Evolutionary conservation across 2,888 invertebrate species (phyloP).

Genomic region (Cosmia pyralina): DNA sequence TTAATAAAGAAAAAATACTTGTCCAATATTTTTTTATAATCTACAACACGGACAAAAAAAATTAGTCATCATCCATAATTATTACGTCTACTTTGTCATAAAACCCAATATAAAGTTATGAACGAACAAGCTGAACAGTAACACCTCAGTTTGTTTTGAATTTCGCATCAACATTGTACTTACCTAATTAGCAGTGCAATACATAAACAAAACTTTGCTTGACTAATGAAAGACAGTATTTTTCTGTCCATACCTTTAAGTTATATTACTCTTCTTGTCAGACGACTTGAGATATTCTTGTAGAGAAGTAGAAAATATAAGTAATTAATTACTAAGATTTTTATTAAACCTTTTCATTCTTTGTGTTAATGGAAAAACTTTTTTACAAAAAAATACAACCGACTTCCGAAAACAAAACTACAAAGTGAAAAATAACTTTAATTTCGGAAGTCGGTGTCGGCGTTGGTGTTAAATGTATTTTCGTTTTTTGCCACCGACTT

Average conservation of each 20-base stretch:
- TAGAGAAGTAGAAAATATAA: constrained; percentile 15
- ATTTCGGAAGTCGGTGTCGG: too few relatives aligned
- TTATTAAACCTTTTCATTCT: background rate
- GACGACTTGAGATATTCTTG: constrained; percentile 16
- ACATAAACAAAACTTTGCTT: constrained; percentile 59
- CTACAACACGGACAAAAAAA: too few relatives aligned
- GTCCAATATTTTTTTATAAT: too few relatives aligned
- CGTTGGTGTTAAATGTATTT: too few relatives aligned
- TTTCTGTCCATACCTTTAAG: constrained; percentile 48
- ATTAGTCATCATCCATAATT: too few relatives aligned
- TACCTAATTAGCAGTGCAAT: constrained; percentile 61
- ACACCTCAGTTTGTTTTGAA: constrained; percentile 54
- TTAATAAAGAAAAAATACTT: too few relatives aligned
- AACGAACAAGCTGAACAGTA: constrained; percentile 45
- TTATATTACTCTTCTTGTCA: constrained; percentile 29
- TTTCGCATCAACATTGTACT: constrained; percentile 54
- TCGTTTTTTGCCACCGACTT: too few relatives aligned
- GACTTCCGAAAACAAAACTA: too few relatives aligned
- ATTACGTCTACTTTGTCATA: constrained; percentile 13
- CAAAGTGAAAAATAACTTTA: too few relatives aligned
- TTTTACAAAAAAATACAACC: too few relatives aligned
- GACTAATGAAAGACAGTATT: constrained; percentile 50
- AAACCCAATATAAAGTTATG: constrained; percentile 16
- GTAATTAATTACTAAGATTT: constrained; percentile 9
- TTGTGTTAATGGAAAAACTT: constrained; percentile 2